These are phyloP conservation scores for Pimpla rufipes DNA, from an alignment of 2,888 invertebrate species.

Conservation along the genomic window DNA sequence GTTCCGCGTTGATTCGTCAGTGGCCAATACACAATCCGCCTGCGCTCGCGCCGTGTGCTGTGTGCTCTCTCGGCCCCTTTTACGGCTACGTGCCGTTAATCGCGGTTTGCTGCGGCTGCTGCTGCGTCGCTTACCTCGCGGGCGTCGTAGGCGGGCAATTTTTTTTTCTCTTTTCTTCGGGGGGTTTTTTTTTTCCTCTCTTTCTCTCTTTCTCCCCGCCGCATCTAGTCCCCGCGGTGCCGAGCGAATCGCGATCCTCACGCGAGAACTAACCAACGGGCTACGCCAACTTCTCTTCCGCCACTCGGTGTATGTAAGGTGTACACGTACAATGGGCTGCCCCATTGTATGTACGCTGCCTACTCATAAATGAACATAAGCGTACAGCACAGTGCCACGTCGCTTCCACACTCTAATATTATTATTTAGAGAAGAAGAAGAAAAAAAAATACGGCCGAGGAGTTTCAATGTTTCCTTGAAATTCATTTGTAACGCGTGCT, in stretches of 20 bases:
- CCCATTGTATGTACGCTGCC: slow-evolving; percentile 49
- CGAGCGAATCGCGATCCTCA: slow-evolving; percentile 62
- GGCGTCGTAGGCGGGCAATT: slow-evolving; percentile 68
- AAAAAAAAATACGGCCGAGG: slow-evolving; percentile 25
- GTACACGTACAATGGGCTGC: neutral
- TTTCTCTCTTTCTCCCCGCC: slow-evolving; percentile 38
- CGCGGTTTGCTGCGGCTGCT: slow-evolving; percentile 45
- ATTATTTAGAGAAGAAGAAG: slow-evolving; percentile 25
- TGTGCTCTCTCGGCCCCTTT: slow-evolving; percentile 57
- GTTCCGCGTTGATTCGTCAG: slow-evolving; percentile 25
- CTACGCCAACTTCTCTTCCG: slow-evolving; percentile 60
- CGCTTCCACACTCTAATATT: slow-evolving; percentile 35
- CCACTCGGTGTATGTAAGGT: slow-evolving; percentile 10
- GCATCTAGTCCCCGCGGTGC: slow-evolving; percentile 29
- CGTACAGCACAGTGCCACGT: neutral
- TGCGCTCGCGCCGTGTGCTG: neutral
- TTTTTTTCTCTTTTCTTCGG: slow-evolving; percentile 33
- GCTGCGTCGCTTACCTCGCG: slow-evolving; percentile 50
- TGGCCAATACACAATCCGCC: slow-evolving; percentile 24
- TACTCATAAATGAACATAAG: slow-evolving; percentile 54
- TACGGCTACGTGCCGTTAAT: slow-evolving; percentile 69
- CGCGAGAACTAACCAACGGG: slow-evolving; percentile 59
- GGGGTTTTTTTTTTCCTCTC: slow-evolving; percentile 15
- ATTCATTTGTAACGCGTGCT: slow-evolving; percentile 26
- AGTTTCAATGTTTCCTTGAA: slow-evolving; percentile 51